These are phyloP conservation scores for Actenoides hombroni DNA, from an alignment of 2,113 vertebrate species.

Conservation along the genomic window DNA sequence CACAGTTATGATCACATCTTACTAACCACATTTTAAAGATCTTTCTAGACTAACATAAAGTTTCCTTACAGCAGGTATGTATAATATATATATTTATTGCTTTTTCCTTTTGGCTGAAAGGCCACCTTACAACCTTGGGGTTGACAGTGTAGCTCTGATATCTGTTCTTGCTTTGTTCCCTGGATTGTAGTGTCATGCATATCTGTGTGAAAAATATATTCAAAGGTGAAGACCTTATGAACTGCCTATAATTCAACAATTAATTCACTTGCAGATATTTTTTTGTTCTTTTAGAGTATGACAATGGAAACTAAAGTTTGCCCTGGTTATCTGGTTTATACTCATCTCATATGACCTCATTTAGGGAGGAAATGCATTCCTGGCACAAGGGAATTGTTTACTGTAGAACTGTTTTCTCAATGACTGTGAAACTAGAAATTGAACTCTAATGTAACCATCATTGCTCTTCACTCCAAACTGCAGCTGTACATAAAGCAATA, in stretches of 20 bases:
- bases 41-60: background rate
- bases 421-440: background rate
- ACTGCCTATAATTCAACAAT: background rate
- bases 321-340: background rate
- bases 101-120: background rate
- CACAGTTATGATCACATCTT: background rate
- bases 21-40: background rate
- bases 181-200: background rate
- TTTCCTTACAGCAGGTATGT: background rate
- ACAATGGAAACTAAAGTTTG: background rate
- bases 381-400: conserved; percentile 22
- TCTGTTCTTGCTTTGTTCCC: background rate
- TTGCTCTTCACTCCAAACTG: background rate
- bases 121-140: background rate
- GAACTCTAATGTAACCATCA: background rate
- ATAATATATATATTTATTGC: background rate
- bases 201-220: background rate
- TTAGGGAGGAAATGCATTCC: background rate
- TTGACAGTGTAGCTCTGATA: background rate
- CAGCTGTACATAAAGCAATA: background rate
- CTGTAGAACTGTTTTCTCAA: conserved; percentile 37
- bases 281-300: background rate
- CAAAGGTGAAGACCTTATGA: background rate
- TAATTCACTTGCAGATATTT: background rate
- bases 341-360: background rate